Base-by-base conservation (phyloP, 2,113 vertebrate genomes). In the Megaceryle torquata region DNA sequence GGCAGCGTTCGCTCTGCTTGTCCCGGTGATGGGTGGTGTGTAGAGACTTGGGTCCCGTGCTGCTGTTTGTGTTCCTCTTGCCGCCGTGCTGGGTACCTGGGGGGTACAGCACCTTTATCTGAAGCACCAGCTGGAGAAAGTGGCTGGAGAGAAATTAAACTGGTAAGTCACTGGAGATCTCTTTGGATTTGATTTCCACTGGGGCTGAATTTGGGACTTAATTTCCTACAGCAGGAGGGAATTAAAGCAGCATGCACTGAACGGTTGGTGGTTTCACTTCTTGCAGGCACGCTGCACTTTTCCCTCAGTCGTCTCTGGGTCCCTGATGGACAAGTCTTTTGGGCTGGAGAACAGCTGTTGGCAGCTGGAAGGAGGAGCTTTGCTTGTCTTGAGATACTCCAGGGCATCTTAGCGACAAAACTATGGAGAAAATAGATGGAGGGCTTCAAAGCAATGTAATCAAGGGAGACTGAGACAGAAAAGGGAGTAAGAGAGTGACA, bases 351-450 rank as follows among this genome's bases (percentile, higher is more conserved):
- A 57, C 86, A 92, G 60, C 91, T 88, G 82, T 9, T 37, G 50
- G 67, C 87, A 94, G 79, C 75, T 82, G 89, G 67, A 48, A 56
- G 72, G 51, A 88, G 33, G 20, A 91, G 75, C 70, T 72, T 33
- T 18, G 57, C 37, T 78, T 33, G 9, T 53, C 71, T 71, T 31
- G 10, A 53, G 54, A 60, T 71, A 31, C 44, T 88, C 48, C 57
- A 39, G 44, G 37, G 57, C 76, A 24, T 68, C 37, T 89, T 60
- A n/a, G 56, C 53, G 57, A 39, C 53, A 43, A 44, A 79, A 72
- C 18, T 2, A 2, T 19, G 44, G 35, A 77, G 70, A 43, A 82
- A 82, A 22, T 31, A 33, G 48, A n/a, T 21, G 46, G 75, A 82
- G 46, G 19, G 67, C 78, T 76, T 61, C 64, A 82, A 44, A 76